These are phyloP conservation scores for Papilio machaon DNA, from an alignment of 1,140 invertebrate genomes.

Conservation along the genomic window DNA sequence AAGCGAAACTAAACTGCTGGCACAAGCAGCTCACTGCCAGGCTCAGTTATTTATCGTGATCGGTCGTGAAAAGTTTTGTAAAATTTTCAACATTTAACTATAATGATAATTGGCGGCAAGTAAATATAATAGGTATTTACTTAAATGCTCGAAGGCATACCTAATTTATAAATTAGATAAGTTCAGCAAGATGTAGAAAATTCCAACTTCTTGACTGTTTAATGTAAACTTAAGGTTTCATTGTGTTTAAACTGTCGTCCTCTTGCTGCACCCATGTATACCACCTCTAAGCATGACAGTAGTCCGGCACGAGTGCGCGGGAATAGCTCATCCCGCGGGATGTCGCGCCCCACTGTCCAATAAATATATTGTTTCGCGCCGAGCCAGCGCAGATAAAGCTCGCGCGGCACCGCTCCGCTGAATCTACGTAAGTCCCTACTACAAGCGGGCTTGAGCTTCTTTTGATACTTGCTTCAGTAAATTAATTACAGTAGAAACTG, in stretches of 20 bases:
- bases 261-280: neutral
- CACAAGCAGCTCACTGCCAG: constrained; percentile 6
- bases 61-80: neutral
- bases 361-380: constrained; percentile 81
- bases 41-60: neutral
- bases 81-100: neutral
- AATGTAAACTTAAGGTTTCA: neutral
- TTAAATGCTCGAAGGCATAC: neutral
- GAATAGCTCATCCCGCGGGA: constrained; percentile 75
- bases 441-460: constrained; percentile 42
- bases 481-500: too few species aligned
- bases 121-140: neutral
- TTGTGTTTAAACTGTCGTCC: neutral
- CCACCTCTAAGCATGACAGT: constrained; percentile 10
- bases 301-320: constrained; percentile 58
- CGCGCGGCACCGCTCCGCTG: constrained; percentile 73
- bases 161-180: neutral
- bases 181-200: neutral
- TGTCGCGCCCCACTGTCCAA: constrained; percentile 73
- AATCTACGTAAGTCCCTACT: constrained; percentile 48
- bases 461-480: neutral
- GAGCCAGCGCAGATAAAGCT: constrained; percentile 80
- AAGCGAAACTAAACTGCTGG: constrained; percentile 66
- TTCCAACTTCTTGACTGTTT: too few species aligned
- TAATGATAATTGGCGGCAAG: neutral